phyloP scores from a whole-genome alignment of 2,888 invertebrate species.

The Frankliniella intonsa region DNA sequence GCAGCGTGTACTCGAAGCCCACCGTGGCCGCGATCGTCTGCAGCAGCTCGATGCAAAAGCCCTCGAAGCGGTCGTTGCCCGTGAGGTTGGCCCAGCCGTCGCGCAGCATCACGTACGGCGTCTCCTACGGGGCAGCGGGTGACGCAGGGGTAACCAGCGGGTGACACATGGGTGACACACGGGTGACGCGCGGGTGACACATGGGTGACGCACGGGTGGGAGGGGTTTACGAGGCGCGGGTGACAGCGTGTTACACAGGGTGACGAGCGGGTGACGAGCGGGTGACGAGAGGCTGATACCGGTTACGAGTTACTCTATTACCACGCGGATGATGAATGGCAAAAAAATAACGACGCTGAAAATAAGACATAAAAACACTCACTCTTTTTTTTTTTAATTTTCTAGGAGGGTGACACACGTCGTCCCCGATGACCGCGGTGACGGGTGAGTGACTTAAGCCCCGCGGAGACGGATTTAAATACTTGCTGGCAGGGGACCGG shows the following conservation, averaged over 20 bases:
- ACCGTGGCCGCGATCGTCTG: slow-evolving; percentile 59
- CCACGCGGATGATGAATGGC: too few species aligned
- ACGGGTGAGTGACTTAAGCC: too few species aligned
- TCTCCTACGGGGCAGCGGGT: slow-evolving; percentile 46
- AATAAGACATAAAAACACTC: too few species aligned
- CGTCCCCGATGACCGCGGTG: too few species aligned
- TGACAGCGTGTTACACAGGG: slow-evolving; percentile 34
- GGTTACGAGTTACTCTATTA: too few species aligned
- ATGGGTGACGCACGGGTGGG: neutral
- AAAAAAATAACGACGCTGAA: too few species aligned
- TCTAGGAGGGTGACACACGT: too few species aligned
- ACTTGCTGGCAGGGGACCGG: slow-evolving; percentile 1
- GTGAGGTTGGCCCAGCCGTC: slow-evolving; percentile 49
- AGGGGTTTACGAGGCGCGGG: too few species aligned
- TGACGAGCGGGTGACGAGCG: slow-evolving; percentile 27
- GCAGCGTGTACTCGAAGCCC: slow-evolving; percentile 63
- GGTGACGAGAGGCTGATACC: too few species aligned
- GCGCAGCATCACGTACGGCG: slow-evolving; percentile 55
- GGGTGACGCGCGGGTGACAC: neutral
- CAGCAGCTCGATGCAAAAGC: slow-evolving; percentile 69
- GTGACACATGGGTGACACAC: neutral
- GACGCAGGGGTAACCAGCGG: neutral
- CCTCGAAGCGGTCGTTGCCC: slow-evolving; percentile 63
- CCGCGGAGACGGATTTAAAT: too few species aligned
- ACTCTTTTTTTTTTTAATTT: too few species aligned